Evolutionary conservation across 2,113 vertebrate genomes (phyloP), one percentile per base, ranked within the genome.

Genomic region (Ctenomys sociabilis): DNA sequence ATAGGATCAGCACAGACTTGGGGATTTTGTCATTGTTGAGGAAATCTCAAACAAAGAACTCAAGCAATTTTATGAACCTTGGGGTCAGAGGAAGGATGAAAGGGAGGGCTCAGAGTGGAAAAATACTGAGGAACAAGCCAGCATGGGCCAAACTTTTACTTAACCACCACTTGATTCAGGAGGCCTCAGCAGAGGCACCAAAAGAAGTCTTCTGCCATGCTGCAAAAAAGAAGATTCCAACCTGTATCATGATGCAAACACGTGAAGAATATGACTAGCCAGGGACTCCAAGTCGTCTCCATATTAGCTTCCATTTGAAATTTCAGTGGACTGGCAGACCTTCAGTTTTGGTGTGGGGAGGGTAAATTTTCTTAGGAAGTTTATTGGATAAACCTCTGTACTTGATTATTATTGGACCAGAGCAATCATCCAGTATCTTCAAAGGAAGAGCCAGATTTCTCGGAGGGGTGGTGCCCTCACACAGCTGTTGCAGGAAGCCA

Each of bases 101-200:
- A 6, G 26, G 49, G 24, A 40, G 4, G 9, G 19, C 59, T 73
- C 32, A 54, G 35, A 66, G 8, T 45, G 30, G 11, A 40, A 91
- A 93, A 90, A 21, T 59, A 87, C 77, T 61, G 11, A 92, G 45
- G 28, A 59, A 57, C 72, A 81, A 43, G 49, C 85, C 43, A 78
- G 26, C n/a, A 19, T 28, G 5, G 17, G 77, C n/a, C 43, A 59
- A 85, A 16, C 2, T n/a, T 35, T 54, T 77, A 2, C 63, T 89
- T 61, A 6, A 11, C 26, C 7, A 90, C n/a, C 9, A 10, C 26
- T 4, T 13, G 5, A 72, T 3, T 43, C 83, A 93, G 32, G 2
- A 77, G 52, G 57, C 30, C 32, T 94, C 83, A n/a, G n/a, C 28
- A 92, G 45, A 96, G 17, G 14, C 45, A 66, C 35, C n/a, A 92